Base-by-base conservation (phyloP, 2,113 vertebrate genomes). In the Symphodus melops region DNA sequence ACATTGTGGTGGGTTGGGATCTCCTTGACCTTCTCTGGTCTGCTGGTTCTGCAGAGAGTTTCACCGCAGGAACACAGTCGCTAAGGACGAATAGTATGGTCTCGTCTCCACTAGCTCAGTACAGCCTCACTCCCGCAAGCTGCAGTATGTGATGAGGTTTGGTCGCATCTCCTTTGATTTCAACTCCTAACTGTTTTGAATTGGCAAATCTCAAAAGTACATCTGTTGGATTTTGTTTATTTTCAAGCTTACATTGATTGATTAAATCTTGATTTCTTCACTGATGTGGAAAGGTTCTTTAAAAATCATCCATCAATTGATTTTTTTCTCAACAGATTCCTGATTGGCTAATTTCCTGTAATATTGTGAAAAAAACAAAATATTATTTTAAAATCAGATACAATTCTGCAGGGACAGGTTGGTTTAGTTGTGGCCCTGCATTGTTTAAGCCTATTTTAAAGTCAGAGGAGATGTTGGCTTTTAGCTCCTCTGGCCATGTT, bases 1-100 rank as follows among this genome's bases (percentile, higher is more conserved):
- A 88, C 93, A 2, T 73, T 98, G 86, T 98, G 97, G 96, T 99
- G 97, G 96, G 91, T 96, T 0, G 97, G 97, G n/a, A 95, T 97
- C 5, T 80, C 94, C 19, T 17, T 96, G 86, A 97, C 91, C 0
- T 94, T 99, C 68, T 95, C 95, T 0, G 96, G 97, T 33, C 95
- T 98, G n/a, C 0, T 94, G 75, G 94, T 98, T 36, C 93, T 97
- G 72, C 96, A 98, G 81, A 93, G 93, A 64, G 10, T 83, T 46
- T 92, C 87, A 3, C 93, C 95, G 1, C 89, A 75, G 83, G 17
- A 72, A 79, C 0, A 64, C 83, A 0, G 83, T 0, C 0, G 72
- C 86, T 48, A 93, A 94, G 83, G 88, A 85, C 0, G 81, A 75
- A 0, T 92, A 75, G 75, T 76, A 9, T 12, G 6, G 17, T 17